Base-by-base conservation (phyloP, 2,888 invertebrate species). In the Germaria angustata region DNA sequence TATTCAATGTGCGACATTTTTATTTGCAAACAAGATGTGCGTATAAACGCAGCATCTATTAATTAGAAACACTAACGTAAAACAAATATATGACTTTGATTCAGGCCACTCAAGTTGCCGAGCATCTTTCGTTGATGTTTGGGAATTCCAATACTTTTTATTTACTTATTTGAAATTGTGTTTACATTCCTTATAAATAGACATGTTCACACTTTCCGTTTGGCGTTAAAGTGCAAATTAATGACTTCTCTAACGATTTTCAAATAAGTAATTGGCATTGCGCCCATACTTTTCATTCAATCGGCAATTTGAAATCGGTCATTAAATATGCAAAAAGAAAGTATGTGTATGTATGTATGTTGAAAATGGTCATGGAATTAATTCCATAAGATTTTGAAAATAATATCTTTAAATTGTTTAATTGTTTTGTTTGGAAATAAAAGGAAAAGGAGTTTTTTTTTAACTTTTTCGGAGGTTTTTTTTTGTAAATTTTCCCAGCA, bases 191-290 rank as follows among this genome's bases (percentile, higher is more conserved):
- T 22, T 53, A 4, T 55, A 28, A 51, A 41, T 49, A 41, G 13
- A 13, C 17, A 22, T 78, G 65, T 71, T 72, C 65, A 57, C 78
- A 78, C 78, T 78, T 78, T 71, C 55, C 7, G 71, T 71, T 78
- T 78, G 63, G 53, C 65, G 7, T 65, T 57, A 32, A 65, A 57
- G 71, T 78, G 71, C 22, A 32, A 78, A 78, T 78, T 71, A 71
- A 71, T 46, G 28, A 28, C n/a, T 68, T 17, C 17, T 39, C n/a
- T 36, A 28, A 17, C 24, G 24, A n/a, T 39, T 77, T 65, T 15
- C 15, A 55, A 53, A 63, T 32, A 22, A 11, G 22, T 11, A 71
- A 41, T 55, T 71, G 65, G 46, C 63, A 49, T 39, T 57, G 13
- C 15, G 61, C 53, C 69, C 61, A 69, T 61, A 36, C 32, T 24